phyloP scores from a whole-genome alignment of 2,113 vertebrate species.

The Gnathonemus longibarbis region DNA sequence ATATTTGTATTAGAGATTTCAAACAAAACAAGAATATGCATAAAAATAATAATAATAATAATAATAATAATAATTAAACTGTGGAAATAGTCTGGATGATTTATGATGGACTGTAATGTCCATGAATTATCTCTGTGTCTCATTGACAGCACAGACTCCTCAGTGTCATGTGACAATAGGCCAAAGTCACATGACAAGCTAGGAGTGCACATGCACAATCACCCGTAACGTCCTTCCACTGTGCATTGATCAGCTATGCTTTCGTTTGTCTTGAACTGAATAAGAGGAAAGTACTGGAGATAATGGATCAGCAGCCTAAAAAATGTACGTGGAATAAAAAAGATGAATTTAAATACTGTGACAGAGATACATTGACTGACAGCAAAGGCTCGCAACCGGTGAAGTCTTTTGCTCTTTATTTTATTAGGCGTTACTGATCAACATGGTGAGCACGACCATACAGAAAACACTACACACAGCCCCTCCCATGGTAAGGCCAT shows the following conservation, averaged over 20 bases:
- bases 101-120: neutral
- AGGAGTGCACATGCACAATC: neutral
- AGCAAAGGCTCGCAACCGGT: neutral
- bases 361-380: neutral
- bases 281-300: neutral
- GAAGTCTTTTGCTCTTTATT: neutral
- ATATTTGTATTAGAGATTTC: neutral
- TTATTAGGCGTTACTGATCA: slow-evolving; percentile 13
- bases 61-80: neutral
- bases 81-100: neutral
- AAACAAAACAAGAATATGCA: neutral
- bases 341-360: neutral
- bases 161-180: neutral
- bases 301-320: neutral
- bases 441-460: slow-evolving; percentile 16
- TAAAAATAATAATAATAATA: neutral
- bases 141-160: neutral
- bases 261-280: neutral
- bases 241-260: neutral
- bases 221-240: neutral
- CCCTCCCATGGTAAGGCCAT: neutral
- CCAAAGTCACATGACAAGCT: neutral
- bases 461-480: slow-evolving; percentile 33
- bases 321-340: neutral
- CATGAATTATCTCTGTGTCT: neutral